Conservation (phyloP, 1,140 invertebrate species). For the Eupristina koningsbergeri region DNA sequence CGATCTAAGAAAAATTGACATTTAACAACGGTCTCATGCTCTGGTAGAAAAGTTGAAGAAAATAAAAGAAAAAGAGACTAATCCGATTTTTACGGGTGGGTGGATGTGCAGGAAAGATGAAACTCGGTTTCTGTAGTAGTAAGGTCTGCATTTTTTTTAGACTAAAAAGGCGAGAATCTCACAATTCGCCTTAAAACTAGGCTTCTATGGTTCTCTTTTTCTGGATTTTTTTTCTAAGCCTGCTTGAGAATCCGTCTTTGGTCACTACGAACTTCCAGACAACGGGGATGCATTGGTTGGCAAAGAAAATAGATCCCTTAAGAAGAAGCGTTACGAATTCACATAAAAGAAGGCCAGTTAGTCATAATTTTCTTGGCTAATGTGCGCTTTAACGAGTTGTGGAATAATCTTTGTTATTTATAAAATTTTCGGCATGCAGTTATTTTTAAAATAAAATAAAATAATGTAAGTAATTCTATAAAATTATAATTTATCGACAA, state of each 20-base stretch:
- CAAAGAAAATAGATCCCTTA: not conserved
- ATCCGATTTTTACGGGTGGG: slow-evolving; percentile 8
- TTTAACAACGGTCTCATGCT: slow-evolving; percentile 14
- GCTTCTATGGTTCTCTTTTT: slow-evolving; percentile 19
- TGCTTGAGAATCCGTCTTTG: not conserved
- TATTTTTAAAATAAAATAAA: not conserved
- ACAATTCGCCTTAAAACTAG: slow-evolving; percentile 30
- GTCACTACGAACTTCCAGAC: not conserved
- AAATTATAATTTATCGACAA: too few relatives aligned
- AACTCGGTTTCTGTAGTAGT: not conserved
- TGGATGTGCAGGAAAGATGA: not conserved
- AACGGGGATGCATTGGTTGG: not conserved
- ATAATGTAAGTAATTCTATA: too few relatives aligned
- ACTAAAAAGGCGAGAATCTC: not conserved
- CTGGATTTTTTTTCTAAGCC: not conserved
- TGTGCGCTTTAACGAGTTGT: slow-evolving; percentile 34
- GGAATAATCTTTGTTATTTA: slow-evolving; percentile 24
- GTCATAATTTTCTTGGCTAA: slow-evolving; percentile 37
- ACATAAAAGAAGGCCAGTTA: slow-evolving; percentile 18
- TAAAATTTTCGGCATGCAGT: not conserved
- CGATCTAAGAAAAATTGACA: slow-evolving; percentile 33
- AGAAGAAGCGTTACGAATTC: slow-evolving; percentile 21
- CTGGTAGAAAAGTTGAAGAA: not conserved
- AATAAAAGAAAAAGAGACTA: slow-evolving; percentile 15
- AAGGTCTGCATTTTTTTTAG: slow-evolving; percentile 6